Conservation (phyloP, 2,888 invertebrate species). For the Hyalella azteca region DNA sequence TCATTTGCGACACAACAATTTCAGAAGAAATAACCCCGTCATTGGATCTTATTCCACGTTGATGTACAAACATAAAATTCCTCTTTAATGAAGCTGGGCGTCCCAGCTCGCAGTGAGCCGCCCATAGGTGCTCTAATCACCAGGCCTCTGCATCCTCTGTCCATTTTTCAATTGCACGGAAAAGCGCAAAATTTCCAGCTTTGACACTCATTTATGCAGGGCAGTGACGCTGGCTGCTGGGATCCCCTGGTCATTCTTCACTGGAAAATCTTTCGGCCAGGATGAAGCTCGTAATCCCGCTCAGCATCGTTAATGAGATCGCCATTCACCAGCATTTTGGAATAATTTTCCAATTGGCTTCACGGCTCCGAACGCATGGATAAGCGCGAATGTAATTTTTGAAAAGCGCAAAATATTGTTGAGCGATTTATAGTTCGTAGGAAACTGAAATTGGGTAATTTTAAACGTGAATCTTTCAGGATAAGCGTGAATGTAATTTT, state of each 20-base stretch:
- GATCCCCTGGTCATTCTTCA: slow-evolving; percentile 20
- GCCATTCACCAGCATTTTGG: background rate
- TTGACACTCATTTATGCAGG: slow-evolving; percentile 25
- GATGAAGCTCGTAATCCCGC: slow-evolving; percentile 17
- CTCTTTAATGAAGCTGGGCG: too few relatives aligned
- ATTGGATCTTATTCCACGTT: too few relatives aligned
- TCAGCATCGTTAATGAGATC: slow-evolving; percentile 20
- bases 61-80: too few relatives aligned
- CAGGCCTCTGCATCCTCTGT: background rate
- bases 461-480: too few relatives aligned
- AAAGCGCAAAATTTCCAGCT: background rate
- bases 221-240: slow-evolving; percentile 14
- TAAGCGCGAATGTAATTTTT: background rate
- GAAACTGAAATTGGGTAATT: too few relatives aligned
- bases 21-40: too few relatives aligned
- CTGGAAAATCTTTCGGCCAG: slow-evolving; percentile 32
- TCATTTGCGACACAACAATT: too few relatives aligned
- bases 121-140: background rate
- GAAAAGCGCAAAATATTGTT: background rate
- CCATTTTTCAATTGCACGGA: background rate
- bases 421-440: too few relatives aligned
- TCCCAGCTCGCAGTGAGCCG: too few relatives aligned
- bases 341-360: slow-evolving; percentile 24
- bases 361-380: slow-evolving; percentile 1
- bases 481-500: background rate